Evolutionary conservation across 2,113 vertebrate genomes (phyloP), one percentile per base, ranked within the genome.

Genomic region (Aix galericulata): DNA sequence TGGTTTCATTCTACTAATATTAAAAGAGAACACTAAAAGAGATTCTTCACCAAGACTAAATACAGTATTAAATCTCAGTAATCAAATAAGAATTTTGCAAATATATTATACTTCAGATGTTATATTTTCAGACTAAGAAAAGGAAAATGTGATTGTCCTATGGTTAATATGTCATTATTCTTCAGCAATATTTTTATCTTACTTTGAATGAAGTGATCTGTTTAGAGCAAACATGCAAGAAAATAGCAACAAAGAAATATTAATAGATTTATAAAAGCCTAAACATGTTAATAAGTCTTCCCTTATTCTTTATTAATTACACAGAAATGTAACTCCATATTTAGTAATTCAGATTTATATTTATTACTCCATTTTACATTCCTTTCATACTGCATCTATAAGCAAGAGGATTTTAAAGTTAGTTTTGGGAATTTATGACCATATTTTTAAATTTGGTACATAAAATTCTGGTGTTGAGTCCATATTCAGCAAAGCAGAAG

Each of bases 131-230:
- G 32, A 59, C 9, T 53, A 50, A 75, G 67, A 71, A 92, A 95
- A 81, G 8, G 13, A 58, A 93, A 96, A 60, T 7, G 40, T 82
- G 17, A 75, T 93, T 93, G 42, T n/a, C 11, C 3, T 23, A 52
- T 40, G 75, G 52, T 73, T 40, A 55, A 13, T 82, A 59, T 22
- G 27, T 15, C 84, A 91, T 20, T 55, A 84, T 89, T 96, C 93
- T 94, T 82, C 59, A 88, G 4, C 21, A 93, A 66, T 77, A 69
- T 58, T 86, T 93, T 93, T 86, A 90, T 60, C 26, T 82, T 11
- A 32, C 40, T 76, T 86, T 90, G 42, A 96, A 95, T 84, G 6
- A 91, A 80, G 25, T 60, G 22, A 76, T 72, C 55, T 36, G 90
- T 23, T 40, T 91, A 68, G 72, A 94, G 92, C 52, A 87, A 85